phyloP scores from a whole-genome alignment of 2,797 vertebrate species.

The Chiloscyllium punctatum region DNA sequence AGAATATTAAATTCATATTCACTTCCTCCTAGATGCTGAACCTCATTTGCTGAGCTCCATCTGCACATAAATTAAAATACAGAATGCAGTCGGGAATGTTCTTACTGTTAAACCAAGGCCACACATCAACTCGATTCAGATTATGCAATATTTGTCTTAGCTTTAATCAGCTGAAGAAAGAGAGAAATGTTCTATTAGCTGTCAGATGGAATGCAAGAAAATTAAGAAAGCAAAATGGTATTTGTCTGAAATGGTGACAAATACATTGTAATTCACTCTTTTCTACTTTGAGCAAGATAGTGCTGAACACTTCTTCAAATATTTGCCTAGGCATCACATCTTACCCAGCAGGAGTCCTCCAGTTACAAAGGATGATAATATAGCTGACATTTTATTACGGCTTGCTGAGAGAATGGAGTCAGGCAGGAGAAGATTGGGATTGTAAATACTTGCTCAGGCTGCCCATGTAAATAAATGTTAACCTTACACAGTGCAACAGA shows the following conservation, averaged over 20 bases:
- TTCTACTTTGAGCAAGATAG: background rate
- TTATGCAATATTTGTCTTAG: background rate
- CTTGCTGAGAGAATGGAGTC: background rate
- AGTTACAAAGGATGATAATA: background rate
- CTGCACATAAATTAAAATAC: background rate
- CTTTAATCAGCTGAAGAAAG: background rate
- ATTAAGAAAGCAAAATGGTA: background rate
- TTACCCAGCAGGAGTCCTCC: background rate
- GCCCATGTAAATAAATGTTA: background rate
- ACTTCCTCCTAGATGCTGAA: background rate
- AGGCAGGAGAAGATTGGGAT: background rate
- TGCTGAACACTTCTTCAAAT: background rate
- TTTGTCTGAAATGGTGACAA: background rate
- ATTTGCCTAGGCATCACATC: background rate
- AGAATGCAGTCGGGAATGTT: background rate
- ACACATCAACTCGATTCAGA: background rate
- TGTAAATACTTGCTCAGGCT: background rate
- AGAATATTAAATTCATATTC: constrained; percentile 17
- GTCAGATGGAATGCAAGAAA: background rate
- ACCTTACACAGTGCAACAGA: background rate
- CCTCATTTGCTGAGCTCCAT: background rate
- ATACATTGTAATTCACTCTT: background rate
- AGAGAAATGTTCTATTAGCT: background rate
- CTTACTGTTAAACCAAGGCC: background rate
- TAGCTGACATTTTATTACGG: background rate